Evolutionary conservation across 2,113 vertebrate genomes (phyloP).

Genomic region (Stigmatopora nigra): DNA sequence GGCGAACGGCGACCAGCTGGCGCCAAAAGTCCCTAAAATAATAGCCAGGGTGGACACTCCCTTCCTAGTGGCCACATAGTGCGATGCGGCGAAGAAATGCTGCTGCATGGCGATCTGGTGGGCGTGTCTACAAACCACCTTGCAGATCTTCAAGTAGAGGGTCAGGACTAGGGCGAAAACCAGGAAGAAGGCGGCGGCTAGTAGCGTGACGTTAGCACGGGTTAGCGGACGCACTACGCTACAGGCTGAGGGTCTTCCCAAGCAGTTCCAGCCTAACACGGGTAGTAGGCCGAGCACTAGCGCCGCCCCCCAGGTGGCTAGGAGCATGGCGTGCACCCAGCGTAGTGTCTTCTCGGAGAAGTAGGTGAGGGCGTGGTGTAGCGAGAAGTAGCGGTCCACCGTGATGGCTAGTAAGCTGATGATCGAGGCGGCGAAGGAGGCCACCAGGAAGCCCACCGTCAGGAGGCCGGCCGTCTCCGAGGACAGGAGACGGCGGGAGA

Average conservation of each 20-base stretch:
- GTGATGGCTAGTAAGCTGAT: conserved; percentile 95
- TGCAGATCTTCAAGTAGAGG: conserved; percentile 93
- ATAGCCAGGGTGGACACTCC: conserved; percentile 91
- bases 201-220: conserved; percentile 81
- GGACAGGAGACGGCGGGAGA: conserved; percentile 88
- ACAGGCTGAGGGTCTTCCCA: conserved; percentile 76
- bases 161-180: conserved; percentile 90
- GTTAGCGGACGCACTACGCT: conserved; percentile 90
- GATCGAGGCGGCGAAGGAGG: conserved; percentile 93
- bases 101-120: conserved; percentile 98
- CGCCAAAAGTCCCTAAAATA: conserved; percentile 91
- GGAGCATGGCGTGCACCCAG: conserved; percentile 85
- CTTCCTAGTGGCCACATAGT: conserved; percentile 90
- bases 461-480: conserved; percentile 91
- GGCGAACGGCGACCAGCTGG: conserved; percentile 96
- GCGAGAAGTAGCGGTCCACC: conserved; percentile 92
- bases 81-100: conserved; percentile 88
- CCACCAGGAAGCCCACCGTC: conserved; percentile 91
- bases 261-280: conserved; percentile 94
- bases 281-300: conserved; percentile 85
- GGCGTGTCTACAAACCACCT: conserved; percentile 92
- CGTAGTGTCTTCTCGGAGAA: conserved; percentile 88
- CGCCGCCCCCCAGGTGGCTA: conserved; percentile 86
- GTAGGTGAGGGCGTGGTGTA: conserved; percentile 94
- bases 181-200: conserved; percentile 83